phyloP scores from a whole-genome alignment of 2,888 invertebrate species.

The Apamea crenata region DNA sequence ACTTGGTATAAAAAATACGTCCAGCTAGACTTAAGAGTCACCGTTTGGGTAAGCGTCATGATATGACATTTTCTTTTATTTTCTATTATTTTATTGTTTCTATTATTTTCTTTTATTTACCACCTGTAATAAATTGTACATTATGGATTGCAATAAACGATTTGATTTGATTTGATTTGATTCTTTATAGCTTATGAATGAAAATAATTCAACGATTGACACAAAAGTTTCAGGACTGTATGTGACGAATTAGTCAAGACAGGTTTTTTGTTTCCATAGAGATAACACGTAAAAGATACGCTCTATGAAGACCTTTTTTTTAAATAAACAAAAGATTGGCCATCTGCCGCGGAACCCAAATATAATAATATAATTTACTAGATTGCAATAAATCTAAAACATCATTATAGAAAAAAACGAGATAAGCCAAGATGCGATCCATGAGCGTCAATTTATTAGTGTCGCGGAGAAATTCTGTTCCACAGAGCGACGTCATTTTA shows the following conservation, averaged over 20 bases:
- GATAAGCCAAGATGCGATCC: constrained; percentile 64
- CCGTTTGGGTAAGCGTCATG: neutral
- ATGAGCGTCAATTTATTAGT: constrained; percentile 75
- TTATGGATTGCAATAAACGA: too few species aligned
- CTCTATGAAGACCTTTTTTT: neutral
- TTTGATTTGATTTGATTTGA: too few species aligned
- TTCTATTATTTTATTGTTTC: too few species aligned
- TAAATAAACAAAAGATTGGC: neutral
- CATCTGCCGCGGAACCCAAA: constrained; percentile 35
- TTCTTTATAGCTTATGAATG: neutral
- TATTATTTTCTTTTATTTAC: too few species aligned
- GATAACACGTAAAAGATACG: neutral
- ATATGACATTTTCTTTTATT: neutral
- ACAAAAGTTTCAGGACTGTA: too few species aligned
- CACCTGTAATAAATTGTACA: too few species aligned
- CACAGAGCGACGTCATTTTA: constrained; percentile 48
- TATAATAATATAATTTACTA: constrained; percentile 61
- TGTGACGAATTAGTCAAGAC: too few species aligned
- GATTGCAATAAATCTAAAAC: constrained; percentile 77
- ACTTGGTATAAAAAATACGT: neutral
- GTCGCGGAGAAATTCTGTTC: constrained; percentile 68
- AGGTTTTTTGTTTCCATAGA: too few species aligned
- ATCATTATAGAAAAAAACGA: constrained; percentile 76
- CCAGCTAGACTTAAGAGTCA: neutral
- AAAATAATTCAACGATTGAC: neutral